Conservation (phyloP, 2,888 invertebrate species). For the Melanotus villosus region DNA sequence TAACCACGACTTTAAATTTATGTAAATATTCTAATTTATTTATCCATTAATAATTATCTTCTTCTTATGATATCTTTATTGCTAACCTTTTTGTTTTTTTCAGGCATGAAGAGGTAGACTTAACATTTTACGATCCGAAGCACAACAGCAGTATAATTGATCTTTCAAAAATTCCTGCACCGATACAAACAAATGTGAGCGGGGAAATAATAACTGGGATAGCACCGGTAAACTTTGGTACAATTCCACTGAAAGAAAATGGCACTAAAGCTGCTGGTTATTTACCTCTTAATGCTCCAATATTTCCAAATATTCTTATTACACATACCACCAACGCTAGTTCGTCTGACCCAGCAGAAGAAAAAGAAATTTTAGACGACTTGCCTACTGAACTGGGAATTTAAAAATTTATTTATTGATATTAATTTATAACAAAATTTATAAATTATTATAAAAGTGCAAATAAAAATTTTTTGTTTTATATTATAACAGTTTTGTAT, state of each 20-base stretch:
- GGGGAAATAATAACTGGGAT: constrained; percentile 71
- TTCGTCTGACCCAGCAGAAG: constrained; percentile 57
- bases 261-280: neutral
- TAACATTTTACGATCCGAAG: constrained; percentile 71
- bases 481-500: too few relatives aligned
- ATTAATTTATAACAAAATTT: too few relatives aligned
- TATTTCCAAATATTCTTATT: constrained; percentile 61
- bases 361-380: constrained; percentile 54
- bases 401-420: neutral
- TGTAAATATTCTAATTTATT: too few relatives aligned
- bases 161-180: constrained; percentile 71
- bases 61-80: too few relatives aligned
- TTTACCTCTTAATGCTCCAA: constrained; percentile 25
- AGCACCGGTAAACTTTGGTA: constrained; percentile 68
- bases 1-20: too few relatives aligned
- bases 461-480: too few relatives aligned
- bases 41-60: too few relatives aligned
- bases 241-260: constrained; percentile 4
- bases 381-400: constrained; percentile 7
- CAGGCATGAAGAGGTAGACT: constrained; percentile 71
- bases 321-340: constrained; percentile 62
- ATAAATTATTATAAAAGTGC: too few relatives aligned
- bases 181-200: constrained; percentile 71
- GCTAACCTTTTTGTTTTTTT: too few relatives aligned
- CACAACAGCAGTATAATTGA: constrained; percentile 69